These are phyloP conservation scores for Phalacrocorax carbo DNA, from an alignment of 2,113 vertebrate genomes.

Conservation along the genomic window DNA sequence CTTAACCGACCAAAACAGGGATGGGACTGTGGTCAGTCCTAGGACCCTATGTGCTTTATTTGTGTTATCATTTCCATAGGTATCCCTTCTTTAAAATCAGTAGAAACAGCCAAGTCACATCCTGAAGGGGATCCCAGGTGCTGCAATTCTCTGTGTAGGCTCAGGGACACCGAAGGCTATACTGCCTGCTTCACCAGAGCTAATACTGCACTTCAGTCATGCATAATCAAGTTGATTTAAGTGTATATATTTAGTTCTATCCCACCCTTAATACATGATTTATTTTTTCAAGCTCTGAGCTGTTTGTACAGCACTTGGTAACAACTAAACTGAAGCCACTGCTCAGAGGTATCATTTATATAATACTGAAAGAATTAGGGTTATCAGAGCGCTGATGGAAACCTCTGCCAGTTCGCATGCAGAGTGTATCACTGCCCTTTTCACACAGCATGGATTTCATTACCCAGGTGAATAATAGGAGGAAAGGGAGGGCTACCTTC, in stretches of 20 bases:
- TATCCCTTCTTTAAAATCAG: background rate
- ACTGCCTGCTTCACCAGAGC: background rate
- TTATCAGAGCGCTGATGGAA: background rate
- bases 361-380: background rate
- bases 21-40: background rate
- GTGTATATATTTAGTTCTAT: background rate
- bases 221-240: background rate
- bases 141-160: background rate
- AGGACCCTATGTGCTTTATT: background rate
- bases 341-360: background rate
- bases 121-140: background rate
- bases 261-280: background rate
- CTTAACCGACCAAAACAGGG: background rate
- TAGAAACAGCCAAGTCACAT: background rate
- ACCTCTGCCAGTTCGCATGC: background rate
- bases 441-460: background rate
- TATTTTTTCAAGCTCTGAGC: background rate
- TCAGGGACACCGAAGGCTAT: background rate
- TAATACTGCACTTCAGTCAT: fast-evolving
- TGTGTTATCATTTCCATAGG: background rate
- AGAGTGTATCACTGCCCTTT: background rate
- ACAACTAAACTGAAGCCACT: background rate
- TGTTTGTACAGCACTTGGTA: background rate
- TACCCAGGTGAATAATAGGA: slow-evolving; percentile 54
- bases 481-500: slow-evolving; percentile 50